Evolutionary conservation across 1,140 invertebrate genomes (phyloP).

Genomic region (Charaxes varanes): DNA sequence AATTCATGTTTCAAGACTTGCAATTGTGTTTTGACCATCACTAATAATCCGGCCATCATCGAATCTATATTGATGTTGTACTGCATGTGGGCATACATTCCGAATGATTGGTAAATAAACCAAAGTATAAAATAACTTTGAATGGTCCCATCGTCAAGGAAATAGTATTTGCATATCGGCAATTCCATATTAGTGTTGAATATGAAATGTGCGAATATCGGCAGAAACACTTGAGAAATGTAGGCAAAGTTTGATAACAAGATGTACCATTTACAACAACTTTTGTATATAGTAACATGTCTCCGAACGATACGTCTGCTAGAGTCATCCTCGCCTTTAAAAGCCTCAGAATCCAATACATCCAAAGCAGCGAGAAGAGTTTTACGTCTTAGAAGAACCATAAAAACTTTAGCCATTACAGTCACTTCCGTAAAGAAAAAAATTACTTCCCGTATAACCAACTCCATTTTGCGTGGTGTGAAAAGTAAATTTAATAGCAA

Average conservation of each 20-base stretch:
- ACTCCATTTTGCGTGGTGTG: conserved; percentile 41
- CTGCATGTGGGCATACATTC: conserved; percentile 47
- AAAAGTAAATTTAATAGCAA: conserved; percentile 38
- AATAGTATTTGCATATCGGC: conserved; percentile 54
- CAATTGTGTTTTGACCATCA: conserved; percentile 38
- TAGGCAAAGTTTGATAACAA: conserved; percentile 35
- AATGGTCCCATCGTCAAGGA: conserved; percentile 31
- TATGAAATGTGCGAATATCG: conserved; percentile 31
- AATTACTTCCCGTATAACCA: conserved; percentile 42
- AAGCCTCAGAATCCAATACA: conserved; percentile 34
- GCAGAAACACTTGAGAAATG: conserved; percentile 27
- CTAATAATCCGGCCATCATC: conserved; percentile 43
- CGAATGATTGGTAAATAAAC: conserved; percentile 42
- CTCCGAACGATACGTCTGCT: conserved; percentile 28
- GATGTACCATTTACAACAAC: conserved; percentile 27
- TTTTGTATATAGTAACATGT: conserved; percentile 29
- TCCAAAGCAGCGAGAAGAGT: conserved; percentile 36
- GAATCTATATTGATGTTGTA: conserved; percentile 49
- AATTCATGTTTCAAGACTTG: conserved; percentile 33
- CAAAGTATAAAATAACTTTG: conserved; percentile 34
- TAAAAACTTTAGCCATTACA: conserved; percentile 36
- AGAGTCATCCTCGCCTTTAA: conserved; percentile 31
- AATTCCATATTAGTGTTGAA: conserved; percentile 30
- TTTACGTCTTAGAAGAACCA: conserved; percentile 35
- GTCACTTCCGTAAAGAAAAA: conserved; percentile 49